These are phyloP conservation scores for Mesembrinibis cayennensis DNA, from an alignment of 2,113 vertebrate species.

Conservation along the genomic window DNA sequence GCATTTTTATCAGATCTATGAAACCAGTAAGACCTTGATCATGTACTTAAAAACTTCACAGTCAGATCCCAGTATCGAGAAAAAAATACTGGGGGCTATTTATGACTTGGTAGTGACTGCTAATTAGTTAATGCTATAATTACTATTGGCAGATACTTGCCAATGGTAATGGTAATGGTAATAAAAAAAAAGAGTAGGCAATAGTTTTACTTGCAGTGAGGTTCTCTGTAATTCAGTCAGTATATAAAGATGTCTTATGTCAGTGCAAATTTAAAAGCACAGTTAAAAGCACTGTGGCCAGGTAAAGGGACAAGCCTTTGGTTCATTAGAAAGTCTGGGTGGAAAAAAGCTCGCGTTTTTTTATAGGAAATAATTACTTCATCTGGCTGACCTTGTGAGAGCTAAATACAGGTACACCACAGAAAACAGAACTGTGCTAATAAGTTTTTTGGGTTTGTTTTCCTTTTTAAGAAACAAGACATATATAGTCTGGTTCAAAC, in stretches of 20 bases:
- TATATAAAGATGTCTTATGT: neutral
- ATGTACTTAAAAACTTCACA: neutral
- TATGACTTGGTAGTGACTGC: neutral
- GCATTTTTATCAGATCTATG: neutral
- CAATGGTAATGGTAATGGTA: neutral
- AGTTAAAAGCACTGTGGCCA: neutral
- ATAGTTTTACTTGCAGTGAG: neutral
- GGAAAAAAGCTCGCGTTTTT: neutral
- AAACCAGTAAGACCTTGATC: neutral
- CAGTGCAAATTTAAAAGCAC: neutral
- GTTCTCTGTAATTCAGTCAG: neutral
- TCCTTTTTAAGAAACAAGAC: neutral
- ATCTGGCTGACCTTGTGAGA: neutral
- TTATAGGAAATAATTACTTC: neutral
- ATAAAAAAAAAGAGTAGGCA: neutral
- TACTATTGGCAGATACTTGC: neutral
- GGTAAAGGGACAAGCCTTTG: neutral
- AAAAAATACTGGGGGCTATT: neutral
- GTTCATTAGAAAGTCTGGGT: neutral
- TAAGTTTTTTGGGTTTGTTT: neutral
- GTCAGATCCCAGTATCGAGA: neutral
- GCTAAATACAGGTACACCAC: neutral
- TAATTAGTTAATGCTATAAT: neutral
- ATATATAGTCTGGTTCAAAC: neutral
- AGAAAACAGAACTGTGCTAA: neutral